Conservation (phyloP, 2,797 vertebrate species). For the Micrastur ruficollis region DNA sequence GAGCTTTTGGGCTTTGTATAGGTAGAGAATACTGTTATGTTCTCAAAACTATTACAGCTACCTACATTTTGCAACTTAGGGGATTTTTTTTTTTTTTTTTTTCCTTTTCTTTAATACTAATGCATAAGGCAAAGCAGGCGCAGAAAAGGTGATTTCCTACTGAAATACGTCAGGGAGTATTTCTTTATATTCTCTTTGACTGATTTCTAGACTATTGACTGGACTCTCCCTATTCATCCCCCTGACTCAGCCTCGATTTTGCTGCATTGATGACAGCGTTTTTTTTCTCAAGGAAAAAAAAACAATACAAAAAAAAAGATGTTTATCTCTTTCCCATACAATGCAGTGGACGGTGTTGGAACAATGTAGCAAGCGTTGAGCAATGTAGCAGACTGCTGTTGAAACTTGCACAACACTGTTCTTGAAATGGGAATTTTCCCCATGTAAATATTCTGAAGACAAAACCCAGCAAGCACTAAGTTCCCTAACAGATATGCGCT, state of each 20-base stretch:
- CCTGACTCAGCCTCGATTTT: slow-evolving; percentile 5
- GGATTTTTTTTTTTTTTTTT: not conserved
- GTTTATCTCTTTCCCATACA: not conserved
- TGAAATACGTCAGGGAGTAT: not conserved
- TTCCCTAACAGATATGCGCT: not conserved
- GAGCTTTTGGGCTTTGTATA: not conserved
- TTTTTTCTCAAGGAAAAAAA: not conserved
- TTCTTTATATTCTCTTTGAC: not conserved
- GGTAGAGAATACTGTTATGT: fast-evolving
- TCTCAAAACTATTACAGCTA: not conserved
- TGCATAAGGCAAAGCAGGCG: not conserved
- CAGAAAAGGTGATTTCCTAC: not conserved
- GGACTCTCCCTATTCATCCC: not conserved
- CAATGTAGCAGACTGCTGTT: not conserved
- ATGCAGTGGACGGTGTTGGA: not conserved
- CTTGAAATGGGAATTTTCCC: not conserved
- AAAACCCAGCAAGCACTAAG: not conserved
- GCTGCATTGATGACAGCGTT: not conserved
- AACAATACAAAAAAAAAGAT: not conserved
- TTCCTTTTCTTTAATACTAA: not conserved
- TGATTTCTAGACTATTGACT: not conserved
- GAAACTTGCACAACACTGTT: not conserved
- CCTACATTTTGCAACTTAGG: not conserved
- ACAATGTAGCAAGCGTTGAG: not conserved
- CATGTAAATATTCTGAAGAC: not conserved